These are phyloP conservation scores for Hyphantria cunea DNA, from an alignment of 1,140 invertebrate species.

Conservation along the genomic window DNA sequence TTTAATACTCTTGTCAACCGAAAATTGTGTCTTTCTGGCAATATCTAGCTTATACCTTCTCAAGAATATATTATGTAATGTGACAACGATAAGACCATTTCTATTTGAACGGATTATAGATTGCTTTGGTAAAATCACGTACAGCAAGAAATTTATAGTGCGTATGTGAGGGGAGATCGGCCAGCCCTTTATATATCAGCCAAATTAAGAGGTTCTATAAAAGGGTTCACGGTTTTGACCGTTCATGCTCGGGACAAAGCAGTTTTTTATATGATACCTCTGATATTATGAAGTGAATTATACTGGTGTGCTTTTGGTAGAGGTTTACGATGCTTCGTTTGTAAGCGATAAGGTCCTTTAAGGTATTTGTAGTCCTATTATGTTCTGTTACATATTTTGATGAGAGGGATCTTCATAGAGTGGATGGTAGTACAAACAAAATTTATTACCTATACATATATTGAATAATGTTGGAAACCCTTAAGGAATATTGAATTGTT, in stretches of 20 bases:
- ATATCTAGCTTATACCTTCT: slow-evolving; percentile 6
- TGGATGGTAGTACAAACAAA: too few species aligned
- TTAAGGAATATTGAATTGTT: too few species aligned
- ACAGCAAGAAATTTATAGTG: slow-evolving; percentile 17
- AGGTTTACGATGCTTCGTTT: neutral
- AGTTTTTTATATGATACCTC: slow-evolving; percentile 20
- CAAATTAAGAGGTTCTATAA: slow-evolving; percentile 26
- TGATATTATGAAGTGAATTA: slow-evolving; percentile 14
- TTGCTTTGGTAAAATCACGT: slow-evolving; percentile 24
- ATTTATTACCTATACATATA: too few species aligned
- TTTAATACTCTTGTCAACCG: neutral
- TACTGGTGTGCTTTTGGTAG: neutral
- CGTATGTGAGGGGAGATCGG: slow-evolving; percentile 12
- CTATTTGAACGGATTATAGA: slow-evolving; percentile 25
- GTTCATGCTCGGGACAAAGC: slow-evolving; percentile 7
- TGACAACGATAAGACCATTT: slow-evolving; percentile 19
- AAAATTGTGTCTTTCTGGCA: slow-evolving; percentile 8
- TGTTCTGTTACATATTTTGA: too few species aligned
- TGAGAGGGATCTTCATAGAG: too few species aligned
- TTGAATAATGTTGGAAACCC: too few species aligned
- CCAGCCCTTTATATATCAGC: slow-evolving; percentile 18
- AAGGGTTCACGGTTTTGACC: slow-evolving; percentile 18
- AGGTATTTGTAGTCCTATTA: too few species aligned
- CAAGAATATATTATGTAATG: slow-evolving; percentile 10
- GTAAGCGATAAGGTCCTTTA: too few species aligned